Evolutionary conservation across 2,888 invertebrate species (phyloP), one percentile per base, ranked within the genome.

Genomic region (Polydrusus pterygomalis): DNA sequence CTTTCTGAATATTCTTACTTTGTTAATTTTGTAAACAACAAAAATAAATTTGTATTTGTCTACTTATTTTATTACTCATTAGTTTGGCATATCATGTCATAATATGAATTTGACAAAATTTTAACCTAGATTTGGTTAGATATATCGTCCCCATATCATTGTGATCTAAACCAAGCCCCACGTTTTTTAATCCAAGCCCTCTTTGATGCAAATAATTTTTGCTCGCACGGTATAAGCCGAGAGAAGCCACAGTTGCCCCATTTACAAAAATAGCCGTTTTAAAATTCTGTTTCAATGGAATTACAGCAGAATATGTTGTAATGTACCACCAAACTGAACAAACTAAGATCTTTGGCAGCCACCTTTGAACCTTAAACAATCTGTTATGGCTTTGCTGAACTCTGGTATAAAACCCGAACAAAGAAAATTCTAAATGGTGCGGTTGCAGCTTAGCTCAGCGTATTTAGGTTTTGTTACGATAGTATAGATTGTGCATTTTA

Each of bases 291-390:
- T 10, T n/a, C 34, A 54, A 54, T 67, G 51, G 18, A 40, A 54
- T 54, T 40, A 67, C 40, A 17, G 49, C 54, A 54, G 67, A 67
- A 67, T 67, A 54, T 67, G 67, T 67, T 17, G 67, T 25, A 30
- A 67, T 67, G 54, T 30, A 67, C 51, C 54, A 67, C 17, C 49
- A 20, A 67, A 67, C 51, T 54, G 54, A 51, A 67, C 40, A 54
- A 17, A 38, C 54, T 18, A 54, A 54, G 40, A 67, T 49, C 64
- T 34, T 64, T 64, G 20, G 25, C 45, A 62, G 60, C 34, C 70
- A 70, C 70, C 70, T 70, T 49, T 60, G 62, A 62, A 62, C 62
- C 47, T 62, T 49, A 38, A 58, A 58, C 43, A 62, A 70, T 70
- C 62, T 25, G 45, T 70, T 70, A 70, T 40, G 49, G 60, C 47